These are phyloP conservation scores for Pontoporia blainvillei DNA, from an alignment of 2,113 vertebrate genomes.

Conservation along the genomic window DNA sequence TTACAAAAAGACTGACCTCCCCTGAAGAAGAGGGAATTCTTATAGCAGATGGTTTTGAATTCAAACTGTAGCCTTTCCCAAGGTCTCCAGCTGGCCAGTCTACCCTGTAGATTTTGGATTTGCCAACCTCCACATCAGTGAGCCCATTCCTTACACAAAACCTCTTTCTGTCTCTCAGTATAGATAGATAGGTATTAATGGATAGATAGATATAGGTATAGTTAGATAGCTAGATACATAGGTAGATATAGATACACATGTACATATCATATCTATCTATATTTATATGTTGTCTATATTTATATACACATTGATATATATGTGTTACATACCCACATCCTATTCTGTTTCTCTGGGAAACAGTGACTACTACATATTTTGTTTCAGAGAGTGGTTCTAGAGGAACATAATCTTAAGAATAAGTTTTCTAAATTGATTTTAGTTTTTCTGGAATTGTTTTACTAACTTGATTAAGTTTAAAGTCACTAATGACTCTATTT, in stretches of 20 bases:
- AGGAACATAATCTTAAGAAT: not conserved
- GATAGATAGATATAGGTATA: too few species aligned
- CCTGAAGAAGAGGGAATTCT: not conserved
- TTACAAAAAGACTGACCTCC: not conserved
- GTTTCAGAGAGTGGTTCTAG: not conserved
- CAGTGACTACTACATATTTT: not conserved
- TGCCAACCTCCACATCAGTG: rapidly evolving
- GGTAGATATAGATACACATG: not conserved
- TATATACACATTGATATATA: not conserved
- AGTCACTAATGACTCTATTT: not conserved
- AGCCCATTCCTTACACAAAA: not conserved
- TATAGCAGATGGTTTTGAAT: not conserved
- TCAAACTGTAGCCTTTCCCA: not conserved
- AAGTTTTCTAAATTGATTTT: not conserved
- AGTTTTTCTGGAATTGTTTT: not conserved
- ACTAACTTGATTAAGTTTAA: not conserved
- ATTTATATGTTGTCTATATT: not conserved
- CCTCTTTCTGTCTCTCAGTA: not conserved
- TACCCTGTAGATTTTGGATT: not conserved
- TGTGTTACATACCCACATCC: not conserved
- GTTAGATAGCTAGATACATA: too few species aligned
- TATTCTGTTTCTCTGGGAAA: not conserved
- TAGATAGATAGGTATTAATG: too few species aligned
- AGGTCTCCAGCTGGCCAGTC: not conserved
- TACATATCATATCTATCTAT: not conserved